Percentiles rank a stretch among this genome's conserved stretches.
These are phyloP conservation scores for Drosophila recens DNA, from an alignment of 2,888 invertebrate species.

Conservation along the genomic window DNA sequence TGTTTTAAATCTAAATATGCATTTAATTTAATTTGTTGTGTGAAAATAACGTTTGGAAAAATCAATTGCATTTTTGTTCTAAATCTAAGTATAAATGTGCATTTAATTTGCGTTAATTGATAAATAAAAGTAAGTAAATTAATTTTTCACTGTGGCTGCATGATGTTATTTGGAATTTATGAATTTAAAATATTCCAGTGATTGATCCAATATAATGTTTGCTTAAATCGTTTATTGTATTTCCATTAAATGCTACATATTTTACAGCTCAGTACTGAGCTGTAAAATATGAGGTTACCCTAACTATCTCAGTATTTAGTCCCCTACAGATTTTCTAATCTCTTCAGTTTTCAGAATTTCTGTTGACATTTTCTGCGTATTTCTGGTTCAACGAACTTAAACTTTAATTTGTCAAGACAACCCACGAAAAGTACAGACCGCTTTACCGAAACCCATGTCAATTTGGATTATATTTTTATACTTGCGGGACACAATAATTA, in stretches of 20 bases:
- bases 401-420: conserved; percentile 13
- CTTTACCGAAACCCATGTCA: conserved; percentile 26
- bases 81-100: conserved; percentile 1
- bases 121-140: neutral
- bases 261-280: neutral
- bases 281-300: neutral
- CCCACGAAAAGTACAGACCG: conserved; percentile 9
- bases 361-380: neutral
- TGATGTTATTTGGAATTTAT: neutral
- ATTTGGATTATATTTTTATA: conserved; percentile 39
- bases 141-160: too few species aligned
- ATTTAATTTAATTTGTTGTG: neutral
- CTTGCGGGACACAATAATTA: conserved; percentile 34
- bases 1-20: neutral
- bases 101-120: conserved; percentile 7
- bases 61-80: neutral
- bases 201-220: neutral
- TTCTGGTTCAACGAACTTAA: conserved; percentile 35
- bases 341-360: neutral
- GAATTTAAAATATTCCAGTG: neutral
- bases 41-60: too few species aligned
- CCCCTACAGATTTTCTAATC: neutral
- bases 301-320: neutral
- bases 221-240: neutral
- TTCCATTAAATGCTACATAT: neutral